phyloP scores from a whole-genome alignment of 2,797 vertebrate species.

The Acropternis orthonyx region DNA sequence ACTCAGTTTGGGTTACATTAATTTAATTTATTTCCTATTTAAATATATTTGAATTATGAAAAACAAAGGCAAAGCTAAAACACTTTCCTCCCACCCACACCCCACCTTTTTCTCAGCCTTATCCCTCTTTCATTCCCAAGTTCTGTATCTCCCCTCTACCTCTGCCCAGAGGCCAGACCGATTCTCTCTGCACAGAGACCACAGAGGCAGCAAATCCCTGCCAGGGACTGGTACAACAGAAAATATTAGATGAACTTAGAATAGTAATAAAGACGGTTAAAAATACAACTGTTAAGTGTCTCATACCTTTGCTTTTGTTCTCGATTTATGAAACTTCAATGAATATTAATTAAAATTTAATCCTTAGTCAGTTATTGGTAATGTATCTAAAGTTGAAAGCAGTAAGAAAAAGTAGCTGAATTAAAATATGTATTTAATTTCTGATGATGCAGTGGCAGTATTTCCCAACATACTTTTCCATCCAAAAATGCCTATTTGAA shows the following conservation, averaged over 20 bases:
- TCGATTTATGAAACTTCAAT: background rate
- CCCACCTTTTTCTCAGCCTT: background rate
- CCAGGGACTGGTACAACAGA: accelerated
- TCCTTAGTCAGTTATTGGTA: background rate
- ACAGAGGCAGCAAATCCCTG: accelerated
- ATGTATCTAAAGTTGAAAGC: background rate
- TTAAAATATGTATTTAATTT: background rate
- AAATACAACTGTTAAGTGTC: background rate
- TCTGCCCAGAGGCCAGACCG: accelerated
- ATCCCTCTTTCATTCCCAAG: background rate
- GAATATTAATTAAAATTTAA: background rate
- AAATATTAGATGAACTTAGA: background rate
- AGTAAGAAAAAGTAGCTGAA: background rate
- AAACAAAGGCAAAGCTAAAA: background rate
- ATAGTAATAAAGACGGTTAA: background rate
- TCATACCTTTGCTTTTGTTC: background rate
- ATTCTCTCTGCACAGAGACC: background rate
- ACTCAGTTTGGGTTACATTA: background rate
- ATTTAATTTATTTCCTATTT: background rate
- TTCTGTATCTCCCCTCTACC: background rate
- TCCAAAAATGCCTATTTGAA: background rate
- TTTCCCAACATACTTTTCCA: background rate
- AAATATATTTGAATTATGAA: background rate
- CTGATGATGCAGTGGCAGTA: background rate
- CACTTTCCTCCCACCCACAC: background rate